Evolutionary conservation across 2,888 invertebrate genomes (phyloP).

Genomic region (Eupithecia dodoneata): DNA sequence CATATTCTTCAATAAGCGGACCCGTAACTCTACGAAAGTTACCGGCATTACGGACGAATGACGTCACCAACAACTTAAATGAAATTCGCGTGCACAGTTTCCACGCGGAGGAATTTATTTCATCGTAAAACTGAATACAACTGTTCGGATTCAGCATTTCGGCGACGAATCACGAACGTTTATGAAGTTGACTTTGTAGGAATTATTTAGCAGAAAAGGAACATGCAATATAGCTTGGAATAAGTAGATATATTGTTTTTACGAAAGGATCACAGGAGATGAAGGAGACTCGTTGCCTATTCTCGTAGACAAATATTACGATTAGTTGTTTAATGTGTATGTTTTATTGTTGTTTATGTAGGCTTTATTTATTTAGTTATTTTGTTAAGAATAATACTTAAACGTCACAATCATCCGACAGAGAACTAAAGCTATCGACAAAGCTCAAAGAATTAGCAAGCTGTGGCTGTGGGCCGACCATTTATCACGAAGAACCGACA

Average conservation of each 20-base stretch:
- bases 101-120: constrained; percentile 15
- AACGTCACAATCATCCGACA: too few species aligned
- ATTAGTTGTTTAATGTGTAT: too few species aligned
- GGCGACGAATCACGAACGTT: constrained; percentile 9
- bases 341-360: too few species aligned
- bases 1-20: constrained; percentile 6
- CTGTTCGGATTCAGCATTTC: constrained; percentile 9
- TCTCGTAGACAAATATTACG: not conserved
- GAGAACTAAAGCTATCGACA: too few species aligned
- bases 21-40: constrained; percentile 5
- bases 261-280: not conserved
- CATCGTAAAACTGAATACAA: constrained; percentile 4
- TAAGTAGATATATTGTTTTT: not conserved
- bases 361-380: too few species aligned
- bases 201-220: not conserved
- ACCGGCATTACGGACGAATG: constrained; percentile 6
- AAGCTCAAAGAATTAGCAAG: too few species aligned
- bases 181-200: constrained; percentile 11
- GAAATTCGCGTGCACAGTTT: constrained; percentile 12
- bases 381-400: too few species aligned
- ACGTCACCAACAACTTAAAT: not conserved
- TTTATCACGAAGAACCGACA: too few species aligned
- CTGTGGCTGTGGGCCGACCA: too few species aligned
- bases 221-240: not conserved
- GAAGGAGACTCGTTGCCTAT: not conserved